Base-by-base conservation (phyloP, 37 sponge, comb jelly and placozoan species). In the Axinella damicornis region DNA sequence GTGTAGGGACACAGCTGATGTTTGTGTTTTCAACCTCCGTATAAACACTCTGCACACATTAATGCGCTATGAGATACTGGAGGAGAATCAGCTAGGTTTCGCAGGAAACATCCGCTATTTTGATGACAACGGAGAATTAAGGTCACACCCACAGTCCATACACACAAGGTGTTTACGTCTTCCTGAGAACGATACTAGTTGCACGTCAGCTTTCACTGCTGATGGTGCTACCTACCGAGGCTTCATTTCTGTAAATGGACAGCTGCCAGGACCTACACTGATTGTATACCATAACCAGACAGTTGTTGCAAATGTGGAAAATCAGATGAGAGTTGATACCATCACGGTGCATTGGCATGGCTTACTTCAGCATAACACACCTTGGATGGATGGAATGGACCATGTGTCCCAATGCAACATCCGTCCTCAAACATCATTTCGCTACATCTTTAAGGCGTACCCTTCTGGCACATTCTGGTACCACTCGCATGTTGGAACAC, bases 341-440 rank as follows among this genome's bases (percentile, higher is more conserved):
- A 72, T 80, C 36, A 52, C 81, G 35, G 81, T 90, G 15, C 91
- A 90, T 69, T 90, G 87, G 92, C 92, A 91, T 67, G 92, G 92
- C 0, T 34, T 85, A 74, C 61, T 70, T 59, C 82, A 78, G 58
- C 38, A 30, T n/a, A 67, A 65, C 37, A 86, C 83, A 1, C 81
- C 81, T 2, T n/a, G n/a, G n/a, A n/a, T n/a, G n/a, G n/a, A n/a
- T n/a, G n/a, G n/a, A n/a, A n/a, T n/a, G n/a, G n/a, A 54, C n/a
- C 37, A 28, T 14, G 53, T 86, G 18, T 83, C 92, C 21, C 87
- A 91, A 33, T 82, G 87, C 76, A 78, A 64, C 15, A 86, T 91
- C 2, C 28, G 2, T 0, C 78, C 92, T 11, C 25, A 30, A 25
- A 25, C 75, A n/a, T 64, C 59, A 54, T 91, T 82, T 38, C 64